phyloP scores from a whole-genome alignment of 2,797 vertebrate species.

The Chaenodraco wilsoni region DNA sequence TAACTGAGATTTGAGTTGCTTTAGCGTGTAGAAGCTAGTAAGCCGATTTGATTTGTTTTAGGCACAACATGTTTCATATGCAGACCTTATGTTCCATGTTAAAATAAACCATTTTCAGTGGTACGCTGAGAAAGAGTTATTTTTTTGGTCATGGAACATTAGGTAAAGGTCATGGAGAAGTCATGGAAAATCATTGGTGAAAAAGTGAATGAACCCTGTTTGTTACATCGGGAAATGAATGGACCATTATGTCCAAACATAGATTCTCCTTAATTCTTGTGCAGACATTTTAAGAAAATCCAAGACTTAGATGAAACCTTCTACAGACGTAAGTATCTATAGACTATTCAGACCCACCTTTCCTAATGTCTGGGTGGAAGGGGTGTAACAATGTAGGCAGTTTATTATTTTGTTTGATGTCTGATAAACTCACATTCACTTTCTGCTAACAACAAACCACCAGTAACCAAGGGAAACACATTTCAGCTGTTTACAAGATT shows the following conservation, averaged over 20 bases:
- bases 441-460: not conserved
- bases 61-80: no score
- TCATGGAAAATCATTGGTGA: no score
- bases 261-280: conserved; percentile 58
- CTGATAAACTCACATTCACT: not conserved
- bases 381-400: not conserved
- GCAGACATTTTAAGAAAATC: conserved; percentile 94
- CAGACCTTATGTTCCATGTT: no score
- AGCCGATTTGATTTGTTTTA: no score
- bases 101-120: no score
- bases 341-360: not conserved
- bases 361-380: not conserved
- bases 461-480: not conserved
- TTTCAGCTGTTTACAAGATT: not conserved
- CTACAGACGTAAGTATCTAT: conserved; percentile 89
- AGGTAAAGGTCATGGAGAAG: no score
- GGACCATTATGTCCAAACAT: not conserved
- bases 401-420: not conserved
- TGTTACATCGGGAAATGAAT: not conserved
- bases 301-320: conserved; percentile 93
- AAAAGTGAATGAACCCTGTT: not conserved
- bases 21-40: no score
- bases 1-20: no score
- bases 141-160: no score
- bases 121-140: no score